phyloP scores from a whole-genome alignment of 2,113 vertebrate genomes.

The Ameiurus melas region DNA sequence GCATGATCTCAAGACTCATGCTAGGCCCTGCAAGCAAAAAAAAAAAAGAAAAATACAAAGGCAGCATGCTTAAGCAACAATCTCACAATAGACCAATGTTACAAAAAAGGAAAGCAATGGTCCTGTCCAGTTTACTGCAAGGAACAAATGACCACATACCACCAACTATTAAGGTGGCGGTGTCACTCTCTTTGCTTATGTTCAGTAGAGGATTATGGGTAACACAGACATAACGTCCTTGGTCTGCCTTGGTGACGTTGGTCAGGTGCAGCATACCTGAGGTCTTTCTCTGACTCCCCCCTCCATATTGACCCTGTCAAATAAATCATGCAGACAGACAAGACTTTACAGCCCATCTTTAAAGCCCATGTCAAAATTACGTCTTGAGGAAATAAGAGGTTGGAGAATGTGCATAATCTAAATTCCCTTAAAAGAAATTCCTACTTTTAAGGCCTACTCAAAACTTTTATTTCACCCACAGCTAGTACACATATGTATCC shows the following conservation, averaged over 20 bases:
- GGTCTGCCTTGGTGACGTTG: constrained; percentile 68
- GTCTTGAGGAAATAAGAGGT: background rate
- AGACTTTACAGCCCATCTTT: constrained; percentile 1
- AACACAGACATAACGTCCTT: constrained; percentile 71
- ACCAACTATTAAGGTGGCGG: constrained; percentile 67
- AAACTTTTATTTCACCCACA: background rate
- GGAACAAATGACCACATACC: constrained; percentile 55
- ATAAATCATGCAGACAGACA: background rate
- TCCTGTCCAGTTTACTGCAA: background rate
- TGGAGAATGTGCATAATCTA: background rate
- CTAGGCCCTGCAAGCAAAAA: constrained; percentile 53
- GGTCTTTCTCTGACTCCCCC: constrained; percentile 70
- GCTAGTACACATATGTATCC: background rate
- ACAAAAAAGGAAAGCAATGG: background rate
- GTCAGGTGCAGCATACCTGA: constrained; percentile 70
- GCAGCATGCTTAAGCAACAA: background rate
- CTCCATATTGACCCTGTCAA: constrained; percentile 71
- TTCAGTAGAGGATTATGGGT: constrained; percentile 68
- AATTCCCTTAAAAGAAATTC: background rate
- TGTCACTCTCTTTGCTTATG: constrained; percentile 62
- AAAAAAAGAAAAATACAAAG: background rate
- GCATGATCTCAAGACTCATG: constrained; percentile 61
- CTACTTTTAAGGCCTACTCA: background rate
- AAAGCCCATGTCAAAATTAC: background rate
- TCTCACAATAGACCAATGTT: background rate